Conservation (phyloP, 2,888 invertebrate species). For the Andrena marginata region DNA sequence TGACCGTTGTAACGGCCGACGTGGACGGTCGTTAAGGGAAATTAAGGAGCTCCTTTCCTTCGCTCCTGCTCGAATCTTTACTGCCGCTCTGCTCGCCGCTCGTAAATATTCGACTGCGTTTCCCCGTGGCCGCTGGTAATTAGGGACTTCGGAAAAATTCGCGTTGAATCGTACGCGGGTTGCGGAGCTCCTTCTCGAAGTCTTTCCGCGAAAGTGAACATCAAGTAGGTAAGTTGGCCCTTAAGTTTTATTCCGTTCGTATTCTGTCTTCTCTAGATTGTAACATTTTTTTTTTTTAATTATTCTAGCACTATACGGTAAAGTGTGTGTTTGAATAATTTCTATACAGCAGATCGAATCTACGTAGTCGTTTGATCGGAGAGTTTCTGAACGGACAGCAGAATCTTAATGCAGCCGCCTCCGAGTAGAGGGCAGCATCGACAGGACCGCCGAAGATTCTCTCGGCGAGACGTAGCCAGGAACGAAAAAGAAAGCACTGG, state of each 20-base stretch:
- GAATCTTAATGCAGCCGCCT: neutral
- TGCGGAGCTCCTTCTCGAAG: no score
- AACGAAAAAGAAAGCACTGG: slow-evolving; percentile 45
- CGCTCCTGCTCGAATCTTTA: slow-evolving; percentile 43
- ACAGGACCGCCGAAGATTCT: slow-evolving; percentile 62
- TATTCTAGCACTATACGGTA: no score
- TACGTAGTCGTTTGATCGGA: neutral
- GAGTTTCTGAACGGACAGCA: neutral
- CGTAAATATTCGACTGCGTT: slow-evolving; percentile 49
- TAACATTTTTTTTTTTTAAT: no score
- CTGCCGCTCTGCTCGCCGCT: slow-evolving; percentile 37
- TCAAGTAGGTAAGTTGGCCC: no score
- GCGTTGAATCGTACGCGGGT: neutral
- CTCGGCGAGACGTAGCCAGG: slow-evolving; percentile 14
- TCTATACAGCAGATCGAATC: neutral
- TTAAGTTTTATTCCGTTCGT: no score
- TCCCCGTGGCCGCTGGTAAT: slow-evolving; percentile 21
- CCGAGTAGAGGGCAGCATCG: slow-evolving; percentile 75
- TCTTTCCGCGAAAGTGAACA: no score
- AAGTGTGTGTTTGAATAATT: neutral
- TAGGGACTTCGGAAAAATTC: slow-evolving; percentile 17
- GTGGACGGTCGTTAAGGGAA: slow-evolving; percentile 64
- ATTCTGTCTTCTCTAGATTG: no score
- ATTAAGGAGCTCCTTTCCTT: slow-evolving; percentile 53
- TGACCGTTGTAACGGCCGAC: slow-evolving; percentile 46